Base-by-base conservation (phyloP, 2,888 invertebrate genomes). In the Poecilobothrus nobilitatus region DNA sequence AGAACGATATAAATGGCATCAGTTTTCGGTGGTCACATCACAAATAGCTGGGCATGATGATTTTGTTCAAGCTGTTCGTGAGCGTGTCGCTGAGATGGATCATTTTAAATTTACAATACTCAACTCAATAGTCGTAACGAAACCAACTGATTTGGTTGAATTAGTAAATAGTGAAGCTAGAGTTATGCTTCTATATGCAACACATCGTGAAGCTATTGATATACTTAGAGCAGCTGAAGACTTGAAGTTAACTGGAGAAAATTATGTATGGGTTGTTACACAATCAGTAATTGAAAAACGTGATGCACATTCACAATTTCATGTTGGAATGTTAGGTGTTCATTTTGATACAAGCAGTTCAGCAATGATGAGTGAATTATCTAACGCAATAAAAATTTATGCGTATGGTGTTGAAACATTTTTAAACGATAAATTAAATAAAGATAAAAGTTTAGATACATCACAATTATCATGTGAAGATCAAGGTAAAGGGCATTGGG, bases 261-360 rank as follows among this genome's bases (percentile, higher is more conserved):
- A 95, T 81, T 96, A 95, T 81, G 93, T 97, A 12, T 97, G 97
- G 97, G 94, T 97, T 70, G 96, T 95, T 22, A 95, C 95, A 67
- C 96, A 97, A 81, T 94, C 93, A 78, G 95, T 95, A 73, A 91
- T 95, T 70, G 92, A 92, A 76, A 91, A 91, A 74, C 86, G 88
- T 77, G 90, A 91, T 76, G 87, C 88, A 10, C 87, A 88, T 34
- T 84, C 86, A 67, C 88, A 92, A 79, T 95, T 95, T 81, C 95
- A 95, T 0, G 90, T 94, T 41, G 95, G 95, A 69, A 94, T 95
- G 93, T 84, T 95, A 67, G 95, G 95, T 70, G 94, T 95, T 4
- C 94, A 95, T 80, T 95, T 95, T 78, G 94, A 95, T 79, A 95
- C 95, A 66, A 91, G 91, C 70, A 91, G 91, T 75, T 85, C 88